Base-by-base conservation (phyloP, 1,140 invertebrate species). In the Formica exsecta region DNA sequence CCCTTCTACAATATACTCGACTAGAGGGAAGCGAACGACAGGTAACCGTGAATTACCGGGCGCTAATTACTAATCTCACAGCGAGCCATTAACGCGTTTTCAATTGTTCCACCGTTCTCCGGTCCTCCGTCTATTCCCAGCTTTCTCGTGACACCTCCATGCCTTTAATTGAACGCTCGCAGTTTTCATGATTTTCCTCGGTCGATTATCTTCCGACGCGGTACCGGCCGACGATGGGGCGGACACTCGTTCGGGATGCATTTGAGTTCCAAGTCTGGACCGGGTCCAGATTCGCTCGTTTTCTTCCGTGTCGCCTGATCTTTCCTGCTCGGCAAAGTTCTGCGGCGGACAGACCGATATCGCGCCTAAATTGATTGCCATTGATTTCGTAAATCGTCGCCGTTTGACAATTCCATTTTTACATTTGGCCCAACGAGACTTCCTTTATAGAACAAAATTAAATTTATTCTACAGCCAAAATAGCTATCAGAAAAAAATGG, bases 311-410 rank as follows among this genome's bases (percentile, higher is more conserved):
- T 84, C 85, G 80, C 51, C 57, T 84, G 57, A 59, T 36, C 74
- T 71, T 83, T 73, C 57, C 38, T n/a, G 51, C 44, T 70, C 4
- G 38, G 38, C 19, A 61, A 86, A 64, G 13, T 51, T 22, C 85
- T 86, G 85, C 79, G 22, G 13, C 66, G 32, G 85, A 86, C 85
- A 84, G 66, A 38, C 32, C 57, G 85, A 65, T 73, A 86, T 81
- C 75, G 59, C 77, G 16, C 71, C n/a, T 57, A 75, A 83, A 89
- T 87, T 81, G 86, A 89, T 89, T 80, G 61, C 74, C 68, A 79
- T 87, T 89, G 81, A 89, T 87, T 87, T 87, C 44, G 6, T 65
- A 61, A 64, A 84, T 77, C 66, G 66, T 76, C 68, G 79, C 65
- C 73, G 41, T 71, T 66, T 73, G 66, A 71, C 38, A 54, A 83